Conservation (phyloP, 2,888 invertebrate species). For the Phasia obesa region DNA sequence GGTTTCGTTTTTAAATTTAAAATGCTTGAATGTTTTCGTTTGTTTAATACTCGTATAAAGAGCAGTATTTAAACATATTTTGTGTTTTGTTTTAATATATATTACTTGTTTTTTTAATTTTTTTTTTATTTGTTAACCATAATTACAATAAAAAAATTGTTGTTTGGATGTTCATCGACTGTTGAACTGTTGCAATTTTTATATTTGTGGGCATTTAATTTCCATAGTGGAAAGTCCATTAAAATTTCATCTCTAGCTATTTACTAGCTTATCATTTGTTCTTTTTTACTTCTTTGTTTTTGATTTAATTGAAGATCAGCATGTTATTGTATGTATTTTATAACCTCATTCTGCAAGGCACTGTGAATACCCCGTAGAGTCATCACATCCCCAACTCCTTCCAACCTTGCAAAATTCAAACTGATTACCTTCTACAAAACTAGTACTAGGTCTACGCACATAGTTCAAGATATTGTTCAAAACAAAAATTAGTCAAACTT, state of each 20-base stretch:
- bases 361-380: conserved; percentile 33
- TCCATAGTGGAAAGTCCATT: neutral
- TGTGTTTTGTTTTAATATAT: neutral
- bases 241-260: conserved; percentile 2
- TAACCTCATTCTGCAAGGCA: conserved; percentile 30
- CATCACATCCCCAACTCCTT: conserved; percentile 13
- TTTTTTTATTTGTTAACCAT: conserved; percentile 20
- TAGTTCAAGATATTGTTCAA: neutral
- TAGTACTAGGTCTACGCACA: neutral
- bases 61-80: neutral
- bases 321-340: conserved; percentile 32
- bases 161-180: conserved; percentile 67
- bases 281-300: neutral
- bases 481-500: neutral
- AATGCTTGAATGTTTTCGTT: conserved; percentile 29
- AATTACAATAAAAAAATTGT: conserved; percentile 49
- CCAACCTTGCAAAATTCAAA: neutral
- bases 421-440: neutral
- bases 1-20: neutral
- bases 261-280: neutral
- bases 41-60: conserved; percentile 1
- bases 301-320: conserved; percentile 29
- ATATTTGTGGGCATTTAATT: conserved; percentile 12
- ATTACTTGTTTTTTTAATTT: neutral
- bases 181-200: conserved; percentile 21